Base-by-base conservation (phyloP, 2,797 vertebrate species). In the Lagodon rhomboides region DNA sequence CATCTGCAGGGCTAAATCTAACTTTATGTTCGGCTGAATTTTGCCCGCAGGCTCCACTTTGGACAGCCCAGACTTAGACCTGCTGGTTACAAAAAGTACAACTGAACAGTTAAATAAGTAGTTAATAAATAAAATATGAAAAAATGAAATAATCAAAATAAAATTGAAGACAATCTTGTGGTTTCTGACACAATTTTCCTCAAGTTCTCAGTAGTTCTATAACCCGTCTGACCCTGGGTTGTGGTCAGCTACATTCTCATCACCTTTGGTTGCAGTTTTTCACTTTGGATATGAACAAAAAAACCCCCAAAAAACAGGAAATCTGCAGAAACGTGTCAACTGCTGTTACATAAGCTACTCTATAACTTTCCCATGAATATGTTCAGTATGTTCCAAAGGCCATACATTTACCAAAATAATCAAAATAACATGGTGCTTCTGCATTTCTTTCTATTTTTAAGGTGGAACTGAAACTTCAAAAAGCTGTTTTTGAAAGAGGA, bases 291-390 rank as follows among this genome's bases (percentile, higher is more conserved):
- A 6, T 25, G 34, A 34, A 9, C 34, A 38, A 38, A 38, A 38
- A 7, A 64, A 63, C 5, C 13, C 9, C 25, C 13, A 4, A 47
- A 23, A 22, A 34, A 12, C 27, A 34, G 6, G 43, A 38, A 38
- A 38, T 11, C 38, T 38, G 38, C 34, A 44, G 20, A 34, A 38
- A 23, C 46, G 11, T 17, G 30, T 51, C 9, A 2, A 23, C 58
- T 69, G 11, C 41, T 55, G 41, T 47, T 54, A 62, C 58, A 54
- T 38, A 76, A 46, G 10, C 41, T 38, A 54, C 12, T 34, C 23
- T 10, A 23, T 62, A 3, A 38, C 12, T 27, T 64, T 8, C n/a
- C 34, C 27, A 63, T 55, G 38, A 46, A 12, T 60, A 72, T 46
- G 5, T 55, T 47, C 15, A 17, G 44, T 25, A 23, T 53, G 38